These are phyloP conservation scores for Amniataba percoides DNA, from an alignment of 2,797 vertebrate species.

Conservation along the genomic window DNA sequence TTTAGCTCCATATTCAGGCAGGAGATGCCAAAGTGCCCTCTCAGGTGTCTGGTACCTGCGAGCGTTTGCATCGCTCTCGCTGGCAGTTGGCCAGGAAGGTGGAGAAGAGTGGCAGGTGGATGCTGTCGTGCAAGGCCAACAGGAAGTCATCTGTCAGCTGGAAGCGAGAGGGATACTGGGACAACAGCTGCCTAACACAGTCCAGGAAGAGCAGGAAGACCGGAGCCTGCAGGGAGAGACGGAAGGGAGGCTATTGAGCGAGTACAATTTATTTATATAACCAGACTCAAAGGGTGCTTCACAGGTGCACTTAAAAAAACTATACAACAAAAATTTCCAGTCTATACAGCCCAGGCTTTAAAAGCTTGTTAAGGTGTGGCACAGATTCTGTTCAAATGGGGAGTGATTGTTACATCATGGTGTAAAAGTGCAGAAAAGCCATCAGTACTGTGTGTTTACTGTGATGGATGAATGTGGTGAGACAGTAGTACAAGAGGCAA, in stretches of 20 bases:
- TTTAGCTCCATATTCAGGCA: neutral
- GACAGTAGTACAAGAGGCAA: no score
- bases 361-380: neutral
- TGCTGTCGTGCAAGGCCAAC: slow-evolving; percentile 91
- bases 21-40: neutral
- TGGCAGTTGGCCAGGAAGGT: slow-evolving; percentile 94
- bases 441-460: neutral
- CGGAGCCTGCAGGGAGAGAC: slow-evolving; percentile 85
- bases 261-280: neutral
- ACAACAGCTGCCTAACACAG: slow-evolving; percentile 93
- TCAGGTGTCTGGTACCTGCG: slow-evolving; percentile 77
- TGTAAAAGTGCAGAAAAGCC: neutral
- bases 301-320: neutral
- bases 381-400: neutral
- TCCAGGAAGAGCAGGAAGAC: slow-evolving; percentile 96
- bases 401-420: neutral
- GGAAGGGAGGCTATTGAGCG: neutral
- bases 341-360: neutral
- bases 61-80: slow-evolving; percentile 85
- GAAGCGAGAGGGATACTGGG: slow-evolving; percentile 90
- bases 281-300: neutral
- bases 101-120: slow-evolving; percentile 90
- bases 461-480: neutral
- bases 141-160: slow-evolving; percentile 93
- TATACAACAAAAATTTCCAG: neutral